Percentiles rank a stretch among this genome's conserved stretches.
phyloP scores from a whole-genome alignment of 2,113 vertebrate species.

The Anguilla rostrata region DNA sequence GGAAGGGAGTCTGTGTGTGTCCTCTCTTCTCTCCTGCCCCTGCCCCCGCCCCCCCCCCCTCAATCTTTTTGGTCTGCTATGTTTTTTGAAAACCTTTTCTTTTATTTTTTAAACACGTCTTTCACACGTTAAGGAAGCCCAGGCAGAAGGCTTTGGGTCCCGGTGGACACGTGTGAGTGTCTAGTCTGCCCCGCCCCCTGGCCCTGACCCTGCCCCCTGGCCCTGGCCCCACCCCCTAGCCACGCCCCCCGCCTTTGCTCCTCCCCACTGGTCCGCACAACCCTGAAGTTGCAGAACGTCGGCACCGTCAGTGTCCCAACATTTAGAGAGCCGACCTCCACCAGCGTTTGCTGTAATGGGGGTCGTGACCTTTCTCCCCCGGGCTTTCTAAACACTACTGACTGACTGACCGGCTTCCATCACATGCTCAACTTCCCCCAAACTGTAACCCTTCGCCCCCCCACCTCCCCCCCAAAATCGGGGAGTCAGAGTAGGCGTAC shows the following conservation, averaged over 20 bases:
- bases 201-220: slow-evolving; percentile 39
- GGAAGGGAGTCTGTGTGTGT: slow-evolving; percentile 30
- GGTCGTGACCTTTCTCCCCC: slow-evolving; percentile 29
- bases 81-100: background rate
- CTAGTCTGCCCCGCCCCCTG: slow-evolving; percentile 20
- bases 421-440: background rate
- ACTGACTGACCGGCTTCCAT: background rate
- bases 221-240: slow-evolving; percentile 20
- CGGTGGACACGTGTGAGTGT: background rate
- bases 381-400: slow-evolving; percentile 35
- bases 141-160: background rate
- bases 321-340: slow-evolving; percentile 25
- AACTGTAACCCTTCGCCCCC: background rate
- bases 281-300: slow-evolving; percentile 66
- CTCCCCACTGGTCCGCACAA: slow-evolving; percentile 22
- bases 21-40: slow-evolving; percentile 40
- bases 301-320: slow-evolving; percentile 18
- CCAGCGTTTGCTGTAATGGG: slow-evolving; percentile 8
- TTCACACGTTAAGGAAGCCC: background rate
- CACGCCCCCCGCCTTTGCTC: slow-evolving; percentile 36
- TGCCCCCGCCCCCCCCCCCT: slow-evolving; percentile 22
- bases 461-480: background rate
- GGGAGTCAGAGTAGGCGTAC: background rate
- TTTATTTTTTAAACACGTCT: background rate
- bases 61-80: background rate